These are phyloP conservation scores for Bathynomus jamesi DNA, from an alignment of 1,140 invertebrate genomes.

Conservation along the genomic window DNA sequence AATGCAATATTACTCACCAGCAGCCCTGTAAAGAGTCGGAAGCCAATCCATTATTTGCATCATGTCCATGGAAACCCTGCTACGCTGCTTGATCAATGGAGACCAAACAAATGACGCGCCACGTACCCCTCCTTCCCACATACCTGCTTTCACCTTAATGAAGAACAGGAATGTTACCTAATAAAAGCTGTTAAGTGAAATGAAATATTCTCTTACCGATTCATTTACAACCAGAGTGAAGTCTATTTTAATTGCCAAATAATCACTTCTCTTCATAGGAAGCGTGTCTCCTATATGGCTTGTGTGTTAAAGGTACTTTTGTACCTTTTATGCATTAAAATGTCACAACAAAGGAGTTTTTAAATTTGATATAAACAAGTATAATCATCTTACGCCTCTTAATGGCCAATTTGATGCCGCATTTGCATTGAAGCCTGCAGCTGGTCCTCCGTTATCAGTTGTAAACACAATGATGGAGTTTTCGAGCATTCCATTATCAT, in stretches of 20 bases:
- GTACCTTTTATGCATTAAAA: too few species aligned
- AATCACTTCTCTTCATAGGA: too few species aligned
- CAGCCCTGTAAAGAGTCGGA: conserved; percentile 60
- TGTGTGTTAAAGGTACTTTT: too few species aligned
- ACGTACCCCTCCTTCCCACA: conserved; percentile 84
- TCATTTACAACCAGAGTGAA: too few species aligned
- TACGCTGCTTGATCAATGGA: conserved; percentile 50
- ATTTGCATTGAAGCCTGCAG: conserved; percentile 68
- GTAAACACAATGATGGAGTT: conserved; percentile 76
- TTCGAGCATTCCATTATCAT: conserved; percentile 55
- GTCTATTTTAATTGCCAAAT: too few species aligned
- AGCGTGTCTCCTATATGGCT: too few species aligned
- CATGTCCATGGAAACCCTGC: conserved; percentile 56
- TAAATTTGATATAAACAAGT: too few species aligned
- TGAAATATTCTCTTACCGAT: too few species aligned
- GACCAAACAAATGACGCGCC: conserved; percentile 72
- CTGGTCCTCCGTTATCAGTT: conserved; percentile 80
- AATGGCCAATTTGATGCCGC: conserved; percentile 85
- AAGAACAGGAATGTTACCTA: too few species aligned
- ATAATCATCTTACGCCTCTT: conserved; percentile 55
- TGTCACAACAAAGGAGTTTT: too few species aligned
- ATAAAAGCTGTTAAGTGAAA: too few species aligned
- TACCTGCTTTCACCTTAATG: conserved; percentile 61
- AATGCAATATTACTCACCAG: conserved; percentile 41
- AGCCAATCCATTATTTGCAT: conserved; percentile 85